Evolutionary conservation across 2,797 vertebrate genomes (phyloP).

Genomic region (Philypnodon macrostomus): DNA sequence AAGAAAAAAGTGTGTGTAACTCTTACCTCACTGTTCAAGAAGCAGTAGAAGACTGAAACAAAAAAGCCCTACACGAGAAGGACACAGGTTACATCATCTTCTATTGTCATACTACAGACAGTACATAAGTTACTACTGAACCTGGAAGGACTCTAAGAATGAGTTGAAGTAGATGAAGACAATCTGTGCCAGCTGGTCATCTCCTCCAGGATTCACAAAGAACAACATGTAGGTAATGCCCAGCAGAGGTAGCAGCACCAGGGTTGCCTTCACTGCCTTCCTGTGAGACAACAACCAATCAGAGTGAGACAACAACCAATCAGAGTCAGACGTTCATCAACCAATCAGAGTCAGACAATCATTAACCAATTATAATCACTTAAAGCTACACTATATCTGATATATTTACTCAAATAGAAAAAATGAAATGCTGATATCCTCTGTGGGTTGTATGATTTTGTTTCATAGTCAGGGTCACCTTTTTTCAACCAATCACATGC

Average conservation of each 20-base stretch:
- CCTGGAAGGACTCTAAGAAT: constrained; percentile 92
- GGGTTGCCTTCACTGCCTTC: constrained; percentile 91
- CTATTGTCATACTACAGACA: not conserved
- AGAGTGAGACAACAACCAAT: no score
- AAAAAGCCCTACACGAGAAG: constrained; percentile 85
- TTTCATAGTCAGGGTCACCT: no score
- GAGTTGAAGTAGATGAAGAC: constrained; percentile 96
- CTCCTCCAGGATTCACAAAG: constrained; percentile 89
- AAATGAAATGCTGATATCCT: no score
- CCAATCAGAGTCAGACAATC: no score
- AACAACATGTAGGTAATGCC: constrained; percentile 95
- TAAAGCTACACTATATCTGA: no score
- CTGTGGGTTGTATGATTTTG: no score
- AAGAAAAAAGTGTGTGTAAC: not conserved
- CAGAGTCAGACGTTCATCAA: no score
- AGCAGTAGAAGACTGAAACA: constrained; percentile 94
- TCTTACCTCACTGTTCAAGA: constrained; percentile 91
- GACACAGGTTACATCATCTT: not conserved
- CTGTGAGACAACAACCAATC: constrained; percentile 50
- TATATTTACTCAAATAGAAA: no score
- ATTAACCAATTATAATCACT: no score
- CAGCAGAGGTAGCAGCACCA: constrained; percentile 88
- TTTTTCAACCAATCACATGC: no score
- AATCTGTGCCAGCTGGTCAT: constrained; percentile 86
- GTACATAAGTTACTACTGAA: not conserved